Percentiles rank a stretch among this genome's conserved stretches.
These are phyloP conservation scores for Octodon degus DNA, from an alignment of 2,113 vertebrate species.

Conservation along the genomic window DNA sequence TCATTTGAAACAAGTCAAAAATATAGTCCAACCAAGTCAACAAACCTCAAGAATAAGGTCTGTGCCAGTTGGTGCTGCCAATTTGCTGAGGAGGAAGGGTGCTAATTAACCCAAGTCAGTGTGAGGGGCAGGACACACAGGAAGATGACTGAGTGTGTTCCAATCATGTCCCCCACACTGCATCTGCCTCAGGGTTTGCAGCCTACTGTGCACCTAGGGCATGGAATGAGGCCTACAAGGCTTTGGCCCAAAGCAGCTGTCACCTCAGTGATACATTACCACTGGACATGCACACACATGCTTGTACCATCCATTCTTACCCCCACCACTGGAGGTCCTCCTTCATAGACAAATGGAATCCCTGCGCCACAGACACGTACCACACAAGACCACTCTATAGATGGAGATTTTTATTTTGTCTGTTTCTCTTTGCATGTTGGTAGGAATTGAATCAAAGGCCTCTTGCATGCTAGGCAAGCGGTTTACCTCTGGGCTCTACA, in stretches of 20 bases:
- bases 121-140: fast-evolving
- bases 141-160: not conserved
- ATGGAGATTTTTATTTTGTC: no score
- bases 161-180: not conserved
- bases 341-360: not conserved
- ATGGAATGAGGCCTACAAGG: not conserved
- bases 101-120: not conserved
- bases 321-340: not conserved
- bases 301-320: not conserved
- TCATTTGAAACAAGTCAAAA: constrained; percentile 5
- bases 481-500: no score
- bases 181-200: not conserved
- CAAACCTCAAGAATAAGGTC: not conserved
- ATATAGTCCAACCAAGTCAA: not conserved
- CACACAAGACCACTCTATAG: not conserved
- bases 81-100: not conserved
- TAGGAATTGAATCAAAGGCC: no score
- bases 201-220: not conserved
- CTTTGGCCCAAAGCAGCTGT: no score
- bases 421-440: no score
- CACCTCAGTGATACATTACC: not conserved
- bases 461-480: no score
- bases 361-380: not conserved
- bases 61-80: not conserved
- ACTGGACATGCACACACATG: fast-evolving